Percentiles rank a stretch among this genome's conserved stretches.
These are phyloP conservation scores for Harpagoxenus sublaevis DNA, from an alignment of 2,888 invertebrate genomes.

Conservation along the genomic window DNA sequence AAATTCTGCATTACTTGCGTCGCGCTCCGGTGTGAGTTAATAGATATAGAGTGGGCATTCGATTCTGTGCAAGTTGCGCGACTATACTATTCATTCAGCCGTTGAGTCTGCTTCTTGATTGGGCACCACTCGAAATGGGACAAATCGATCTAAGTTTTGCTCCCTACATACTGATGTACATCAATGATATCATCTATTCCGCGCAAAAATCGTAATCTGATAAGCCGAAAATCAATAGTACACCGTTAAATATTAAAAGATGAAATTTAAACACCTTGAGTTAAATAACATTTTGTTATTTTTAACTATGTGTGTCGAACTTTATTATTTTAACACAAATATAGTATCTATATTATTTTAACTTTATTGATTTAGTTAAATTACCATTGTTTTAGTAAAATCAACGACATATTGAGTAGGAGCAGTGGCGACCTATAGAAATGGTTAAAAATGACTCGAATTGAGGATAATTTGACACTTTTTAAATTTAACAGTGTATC, in stretches of 20 bases:
- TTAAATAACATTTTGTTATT: no score
- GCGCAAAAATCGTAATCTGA: neutral
- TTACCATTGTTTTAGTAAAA: no score
- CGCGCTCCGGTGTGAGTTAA: conserved; percentile 39
- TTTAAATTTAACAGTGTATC: neutral
- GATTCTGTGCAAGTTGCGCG: conserved; percentile 50
- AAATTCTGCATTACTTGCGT: conserved; percentile 46
- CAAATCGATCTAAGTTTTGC: conserved; percentile 48
- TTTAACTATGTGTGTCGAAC: no score
- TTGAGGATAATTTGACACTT: no score
- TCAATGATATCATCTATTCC: neutral
- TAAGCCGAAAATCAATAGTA: neutral
- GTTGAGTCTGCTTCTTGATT: conserved; percentile 37
- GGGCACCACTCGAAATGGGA: conserved; percentile 37
- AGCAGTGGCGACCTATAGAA: no score
- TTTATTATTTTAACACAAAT: no score
- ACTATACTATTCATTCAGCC: conserved; percentile 8
- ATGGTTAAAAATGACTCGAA: no score
- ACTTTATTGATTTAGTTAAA: no score
- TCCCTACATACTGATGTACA: neutral
- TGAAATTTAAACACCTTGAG: no score
- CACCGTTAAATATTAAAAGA: no score
- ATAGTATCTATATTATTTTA: no score
- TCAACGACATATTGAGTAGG: no score
- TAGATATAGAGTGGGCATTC: conserved; percentile 53